Base-by-base conservation (phyloP, 2,113 vertebrate species). In the Ciconia boyciana region DNA sequence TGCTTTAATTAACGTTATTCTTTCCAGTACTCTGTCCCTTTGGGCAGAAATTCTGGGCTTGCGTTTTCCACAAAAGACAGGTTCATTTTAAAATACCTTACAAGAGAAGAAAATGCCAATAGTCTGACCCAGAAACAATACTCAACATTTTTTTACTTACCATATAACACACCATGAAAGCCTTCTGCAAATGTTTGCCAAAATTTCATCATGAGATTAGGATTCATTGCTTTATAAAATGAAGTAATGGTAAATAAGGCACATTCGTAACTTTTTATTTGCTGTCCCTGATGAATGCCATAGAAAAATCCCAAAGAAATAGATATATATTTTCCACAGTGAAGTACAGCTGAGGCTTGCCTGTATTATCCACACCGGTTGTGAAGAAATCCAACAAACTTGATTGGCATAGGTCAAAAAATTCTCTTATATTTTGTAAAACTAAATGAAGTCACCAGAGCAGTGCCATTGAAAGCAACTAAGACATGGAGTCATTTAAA, bases 401-500 rank as follows among this genome's bases (percentile, higher is more conserved):
- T 85, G 36, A 96, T 48, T 83, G 48, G 36, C 87, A 78, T 18
- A 86, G 55, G 66, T 83, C 39, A 93, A 82, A 93, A 95, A 90
- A 87, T 72, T 95, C 48, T 94, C 66, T 85, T 79, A 90, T 22
- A 85, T 94, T 96, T 92, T 92, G 70, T 57, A 71, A 89, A 94
- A 96, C 83, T 68, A 92, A 96, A 97, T 94, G 90, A 94, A 96
- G 94, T 96, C 91, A 94, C 96, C 94, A 96, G 85, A 92, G 43
- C 21, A 55, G 72, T 86, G 74, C 81, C 94, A 87, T 90, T 96
- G 94, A 96, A 96, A 96, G 89, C 90, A 95, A 96, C 91, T 93
- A 96, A 95, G 94, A 90, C 90, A 89, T 54, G 77, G 92, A 96
- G 91, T 96, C 89, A 94, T 96, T 95, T 91, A 91, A 96, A 96